Percentiles rank a stretch among this genome's conserved stretches.
Conservation (phyloP, 30 jellyfish, hydroid and myxozoan species). For the Rhopilema esculentum region DNA sequence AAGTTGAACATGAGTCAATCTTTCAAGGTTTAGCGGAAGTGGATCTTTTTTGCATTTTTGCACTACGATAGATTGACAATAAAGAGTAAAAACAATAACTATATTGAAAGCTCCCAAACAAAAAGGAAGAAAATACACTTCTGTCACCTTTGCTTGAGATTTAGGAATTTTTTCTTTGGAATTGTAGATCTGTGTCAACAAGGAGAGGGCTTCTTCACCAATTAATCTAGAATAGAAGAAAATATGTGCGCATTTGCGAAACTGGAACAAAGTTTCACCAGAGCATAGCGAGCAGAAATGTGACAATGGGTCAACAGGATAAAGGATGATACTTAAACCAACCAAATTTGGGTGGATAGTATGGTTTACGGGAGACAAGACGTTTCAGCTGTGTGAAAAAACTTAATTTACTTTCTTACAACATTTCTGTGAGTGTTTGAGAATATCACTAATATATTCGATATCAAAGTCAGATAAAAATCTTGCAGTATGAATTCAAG, state of each 20-base stretch:
- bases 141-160: conserved; percentile 56
- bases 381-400: too few species aligned
- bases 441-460: too few species aligned
- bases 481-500: background rate
- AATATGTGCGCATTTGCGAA: background rate
- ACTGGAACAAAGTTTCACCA: background rate
- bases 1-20: too few species aligned
- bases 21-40: too few species aligned
- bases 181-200: conserved; percentile 34
- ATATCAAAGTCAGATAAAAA: background rate
- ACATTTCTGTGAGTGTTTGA: too few species aligned
- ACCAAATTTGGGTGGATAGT: background rate
- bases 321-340: background rate
- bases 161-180: conserved; percentile 56
- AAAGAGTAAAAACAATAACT: background rate
- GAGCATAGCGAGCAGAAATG: background rate
- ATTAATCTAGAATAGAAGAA: conserved; percentile 15
- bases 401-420: too few species aligned
- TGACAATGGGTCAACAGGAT: background rate
- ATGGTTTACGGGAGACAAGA: too few species aligned
- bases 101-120: background rate
- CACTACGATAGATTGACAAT: too few species aligned
- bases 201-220: conserved; percentile 59
- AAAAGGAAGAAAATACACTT: background rate
- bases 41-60: too few species aligned